Conservation (phyloP, 2,797 vertebrate genomes). For the Gadopsis bispinosus region DNA sequence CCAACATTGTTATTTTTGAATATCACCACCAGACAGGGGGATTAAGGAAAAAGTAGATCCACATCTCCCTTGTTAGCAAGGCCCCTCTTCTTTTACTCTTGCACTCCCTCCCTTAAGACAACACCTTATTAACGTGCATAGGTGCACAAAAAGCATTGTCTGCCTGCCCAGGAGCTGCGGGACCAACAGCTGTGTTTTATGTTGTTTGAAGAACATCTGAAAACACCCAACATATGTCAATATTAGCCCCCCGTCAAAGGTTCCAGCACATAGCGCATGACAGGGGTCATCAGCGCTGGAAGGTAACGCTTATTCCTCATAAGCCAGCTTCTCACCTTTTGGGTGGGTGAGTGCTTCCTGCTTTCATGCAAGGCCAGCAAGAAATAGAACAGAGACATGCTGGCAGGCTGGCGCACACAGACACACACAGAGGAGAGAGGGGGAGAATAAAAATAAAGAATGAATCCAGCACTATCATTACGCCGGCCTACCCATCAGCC, state of each 20-base stretch:
- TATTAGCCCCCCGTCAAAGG: slow-evolving; percentile 67
- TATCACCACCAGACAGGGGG: slow-evolving; percentile 72
- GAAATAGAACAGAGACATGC: slow-evolving; percentile 55
- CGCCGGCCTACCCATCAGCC: slow-evolving; percentile 77
- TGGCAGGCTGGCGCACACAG: slow-evolving; percentile 37
- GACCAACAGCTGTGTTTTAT: slow-evolving; percentile 71
- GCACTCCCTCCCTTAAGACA: slow-evolving; percentile 61
- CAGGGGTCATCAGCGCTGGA: slow-evolving; percentile 72
- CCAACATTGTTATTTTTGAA: slow-evolving; percentile 81
- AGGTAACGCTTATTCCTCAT: slow-evolving; percentile 69
- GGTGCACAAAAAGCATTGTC: slow-evolving; percentile 68
- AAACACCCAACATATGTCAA: slow-evolving; percentile 74
- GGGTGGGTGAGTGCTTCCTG: slow-evolving; percentile 62
- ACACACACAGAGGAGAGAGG: slow-evolving; percentile 14
- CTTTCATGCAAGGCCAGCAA: slow-evolving; percentile 71
- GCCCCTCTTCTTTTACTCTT: slow-evolving; percentile 26
- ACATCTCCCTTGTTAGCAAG: slow-evolving; percentile 60
- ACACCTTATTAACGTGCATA: slow-evolving; percentile 72
- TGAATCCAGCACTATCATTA: slow-evolving; percentile 83
- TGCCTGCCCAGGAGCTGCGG: slow-evolving; percentile 58
- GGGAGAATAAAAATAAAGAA: slow-evolving; percentile 33
- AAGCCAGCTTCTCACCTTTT: slow-evolving; percentile 61
- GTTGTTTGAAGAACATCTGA: slow-evolving; percentile 69
- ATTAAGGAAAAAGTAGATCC: slow-evolving; percentile 68
- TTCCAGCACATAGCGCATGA: slow-evolving; percentile 65